These are phyloP conservation scores for Dicentrarchus labrax DNA, from an alignment of 2,113 vertebrate genomes.

Conservation along the genomic window DNA sequence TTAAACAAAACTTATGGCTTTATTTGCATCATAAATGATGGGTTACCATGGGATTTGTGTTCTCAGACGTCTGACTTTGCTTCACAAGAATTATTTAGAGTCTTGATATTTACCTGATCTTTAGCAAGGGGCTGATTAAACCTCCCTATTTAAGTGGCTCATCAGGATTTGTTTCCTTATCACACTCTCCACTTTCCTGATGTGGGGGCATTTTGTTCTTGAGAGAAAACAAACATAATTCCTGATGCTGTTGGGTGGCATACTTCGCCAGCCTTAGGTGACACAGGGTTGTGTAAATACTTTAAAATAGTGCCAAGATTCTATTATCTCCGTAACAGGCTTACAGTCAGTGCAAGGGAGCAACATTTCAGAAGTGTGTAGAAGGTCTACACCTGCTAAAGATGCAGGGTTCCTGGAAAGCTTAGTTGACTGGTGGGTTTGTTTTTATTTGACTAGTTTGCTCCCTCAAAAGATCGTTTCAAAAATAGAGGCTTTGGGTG, in stretches of 20 bases:
- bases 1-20: constrained; percentile 21
- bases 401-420: neutral
- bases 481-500: neutral
- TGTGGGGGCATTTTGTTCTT: constrained; percentile 37
- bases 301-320: constrained; percentile 34
- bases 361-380: neutral
- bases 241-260: constrained; percentile 35
- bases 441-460: neutral
- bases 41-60: constrained; percentile 50
- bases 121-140: constrained; percentile 33
- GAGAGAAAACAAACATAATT: constrained; percentile 21
- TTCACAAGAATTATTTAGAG: constrained; percentile 33
- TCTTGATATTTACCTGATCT: constrained; percentile 56
- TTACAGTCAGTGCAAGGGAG: constrained; percentile 17
- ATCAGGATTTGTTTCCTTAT: constrained; percentile 47
- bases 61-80: constrained; percentile 28
- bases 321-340: constrained; percentile 23
- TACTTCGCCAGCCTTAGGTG: constrained; percentile 22
- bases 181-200: constrained; percentile 21
- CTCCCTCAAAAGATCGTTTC: neutral
- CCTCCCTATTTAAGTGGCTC: constrained; percentile 37
- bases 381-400: neutral
- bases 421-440: neutral
- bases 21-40: constrained; percentile 35
- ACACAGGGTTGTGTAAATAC: constrained; percentile 16